Evolutionary conservation across 2,113 vertebrate genomes (phyloP), one percentile per base, ranked within the genome.

Genomic region (Crotophaga sulcirostris): DNA sequence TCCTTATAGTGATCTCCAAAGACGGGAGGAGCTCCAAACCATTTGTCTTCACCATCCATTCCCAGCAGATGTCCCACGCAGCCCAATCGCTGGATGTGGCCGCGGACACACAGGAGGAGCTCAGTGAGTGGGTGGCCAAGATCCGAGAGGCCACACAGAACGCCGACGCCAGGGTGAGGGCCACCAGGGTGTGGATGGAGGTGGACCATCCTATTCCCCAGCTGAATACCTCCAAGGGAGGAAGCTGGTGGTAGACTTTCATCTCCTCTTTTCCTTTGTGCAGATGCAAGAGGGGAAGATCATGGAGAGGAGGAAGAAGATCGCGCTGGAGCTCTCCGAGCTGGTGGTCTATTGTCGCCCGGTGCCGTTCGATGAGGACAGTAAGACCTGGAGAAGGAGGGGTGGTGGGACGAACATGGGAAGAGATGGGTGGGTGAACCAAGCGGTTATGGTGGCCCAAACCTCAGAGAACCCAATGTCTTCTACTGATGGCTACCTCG

Each of bases 251-350:
- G 13, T 6, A 75, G 45, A 64, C 15, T 29, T 86, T 69, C n/a
- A 94, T 34, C 36, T 66, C 40, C 26, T 81, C 15, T 64, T 91
- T 69, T 76, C 5, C 55, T 24, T 38, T 12, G 4, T 64, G 73
- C 95, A 99, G 99, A 98, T 99, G 96, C 99, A 99, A 16, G 99
- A 99, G 80, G 99, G 99, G 56, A 99, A 99, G 98, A 99, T 99
- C 96, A 99, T 99, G 99, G 99, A 99, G 86, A 98, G 99, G 89
- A 99, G 99, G 96, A 99, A 99, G 98, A 99, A 99, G 98, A 99
- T 99, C 1, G 99, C 99, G 2, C 97, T 99, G 96, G 99, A 99
- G 94, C 98, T 99, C 17, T 99, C 99, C 0, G 99, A 99, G 80
- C 97, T 99, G 38, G 99, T 99, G 3, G 98, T 99, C 81, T 99